Evolutionary conservation across 2,888 invertebrate species (phyloP).

Genomic region (Euzophera pinguis): DNA sequence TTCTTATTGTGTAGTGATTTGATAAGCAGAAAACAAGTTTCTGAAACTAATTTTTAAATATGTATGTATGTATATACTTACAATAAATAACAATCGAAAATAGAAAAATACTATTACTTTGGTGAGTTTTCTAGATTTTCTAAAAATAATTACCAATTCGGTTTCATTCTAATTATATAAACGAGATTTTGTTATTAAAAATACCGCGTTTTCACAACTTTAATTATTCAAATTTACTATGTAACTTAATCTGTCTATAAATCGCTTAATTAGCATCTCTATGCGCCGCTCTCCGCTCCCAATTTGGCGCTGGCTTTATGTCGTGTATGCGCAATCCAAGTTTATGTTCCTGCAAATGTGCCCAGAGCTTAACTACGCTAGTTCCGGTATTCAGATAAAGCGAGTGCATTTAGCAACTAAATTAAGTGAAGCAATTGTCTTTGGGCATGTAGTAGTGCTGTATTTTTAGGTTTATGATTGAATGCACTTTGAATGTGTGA

Average conservation of each 20-base stretch:
- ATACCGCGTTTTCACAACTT: not conserved
- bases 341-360: constrained; percentile 32
- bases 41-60: too few relatives aligned
- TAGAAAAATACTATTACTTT: too few relatives aligned
- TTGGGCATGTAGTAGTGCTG: not conserved
- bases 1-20: too few relatives aligned
- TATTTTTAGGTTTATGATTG: not conserved
- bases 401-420: constrained; percentile 39
- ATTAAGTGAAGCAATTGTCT: constrained; percentile 40
- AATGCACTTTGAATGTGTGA: not conserved
- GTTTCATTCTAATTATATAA: too few relatives aligned
- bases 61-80: too few relatives aligned
- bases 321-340: constrained; percentile 19
- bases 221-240: not conserved
- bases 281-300: constrained; percentile 11
- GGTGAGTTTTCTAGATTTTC: too few relatives aligned
- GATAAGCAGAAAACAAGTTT: too few relatives aligned
- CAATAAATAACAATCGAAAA: too few relatives aligned
- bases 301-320: constrained; percentile 14
- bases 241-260: not conserved
- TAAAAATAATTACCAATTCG: too few relatives aligned
- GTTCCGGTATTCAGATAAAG: constrained; percentile 43
- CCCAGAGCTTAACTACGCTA: constrained; percentile 33
- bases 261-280: constrained; percentile 6
- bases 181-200: too few relatives aligned